Conservation (phyloP, 2,888 invertebrate genomes). For the Caenorhabditis sp. region DNA sequence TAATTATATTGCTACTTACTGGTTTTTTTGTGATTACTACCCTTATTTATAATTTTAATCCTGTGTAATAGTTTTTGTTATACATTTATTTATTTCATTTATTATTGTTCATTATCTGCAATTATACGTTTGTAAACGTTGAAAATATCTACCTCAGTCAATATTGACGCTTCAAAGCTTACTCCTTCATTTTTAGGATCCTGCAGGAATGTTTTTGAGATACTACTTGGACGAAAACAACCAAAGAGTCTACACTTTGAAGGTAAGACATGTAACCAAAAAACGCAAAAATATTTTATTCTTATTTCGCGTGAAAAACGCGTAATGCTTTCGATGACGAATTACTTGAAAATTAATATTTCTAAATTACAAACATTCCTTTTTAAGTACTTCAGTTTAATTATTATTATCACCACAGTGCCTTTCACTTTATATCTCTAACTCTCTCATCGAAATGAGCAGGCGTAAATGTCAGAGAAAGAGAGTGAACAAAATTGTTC, state of each 20-base stretch:
- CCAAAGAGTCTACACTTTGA: slow-evolving; percentile 84
- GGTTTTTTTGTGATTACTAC: slow-evolving; percentile 25
- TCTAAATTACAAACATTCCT: too few relatives aligned
- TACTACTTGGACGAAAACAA: slow-evolving; percentile 82
- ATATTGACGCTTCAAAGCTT: background rate
- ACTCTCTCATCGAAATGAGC: background rate
- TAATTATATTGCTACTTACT: slow-evolving; percentile 21
- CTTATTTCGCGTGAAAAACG: too few relatives aligned
- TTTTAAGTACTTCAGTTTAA: too few relatives aligned
- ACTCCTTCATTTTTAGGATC: background rate
- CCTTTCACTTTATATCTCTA: background rate
- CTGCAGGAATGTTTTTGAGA: slow-evolving; percentile 79
- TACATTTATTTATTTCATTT: background rate
- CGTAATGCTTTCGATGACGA: too few relatives aligned
- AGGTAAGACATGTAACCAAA: slow-evolving; percentile 75
- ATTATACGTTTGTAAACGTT: background rate
- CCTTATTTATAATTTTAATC: slow-evolving; percentile 4
- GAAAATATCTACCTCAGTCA: background rate
- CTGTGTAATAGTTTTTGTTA: slow-evolving; percentile 4
- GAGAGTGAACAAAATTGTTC: background rate
- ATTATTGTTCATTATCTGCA: background rate
- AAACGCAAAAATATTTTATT: background rate
- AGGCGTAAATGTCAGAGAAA: background rate
- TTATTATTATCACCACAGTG: too few relatives aligned
- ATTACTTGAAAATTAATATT: too few relatives aligned